A percentile compares a stretch with the other conserved stretches of the same genome.
phyloP scores from a whole-genome alignment of 2,113 vertebrate genomes.

The Catharus minimus region DNA sequence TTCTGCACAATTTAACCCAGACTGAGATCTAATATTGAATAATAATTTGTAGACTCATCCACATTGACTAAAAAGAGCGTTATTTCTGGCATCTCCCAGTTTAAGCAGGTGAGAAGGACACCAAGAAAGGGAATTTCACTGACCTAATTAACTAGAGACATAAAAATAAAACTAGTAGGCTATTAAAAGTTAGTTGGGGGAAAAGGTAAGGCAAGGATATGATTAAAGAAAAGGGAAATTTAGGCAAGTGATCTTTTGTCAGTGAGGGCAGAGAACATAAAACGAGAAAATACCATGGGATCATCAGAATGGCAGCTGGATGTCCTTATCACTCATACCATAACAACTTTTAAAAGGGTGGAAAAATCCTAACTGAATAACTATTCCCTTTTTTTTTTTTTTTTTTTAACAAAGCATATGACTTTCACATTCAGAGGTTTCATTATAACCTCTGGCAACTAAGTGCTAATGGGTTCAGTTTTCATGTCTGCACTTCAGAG shows the following conservation, averaged over 20 bases:
- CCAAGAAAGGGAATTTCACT: background rate
- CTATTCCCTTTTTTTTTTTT: background rate
- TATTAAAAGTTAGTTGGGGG: background rate
- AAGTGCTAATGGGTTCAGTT: constrained; percentile 34
- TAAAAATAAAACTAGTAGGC: background rate
- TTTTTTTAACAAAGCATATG: background rate
- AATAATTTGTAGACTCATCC: background rate
- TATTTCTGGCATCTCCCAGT: background rate
- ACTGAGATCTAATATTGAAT: background rate
- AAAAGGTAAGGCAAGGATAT: background rate
- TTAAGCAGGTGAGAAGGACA: background rate
- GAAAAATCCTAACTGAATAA: background rate
- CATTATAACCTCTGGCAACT: constrained; percentile 2
- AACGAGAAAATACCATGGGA: background rate
- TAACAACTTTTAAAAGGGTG: background rate
- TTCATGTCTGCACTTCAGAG: constrained; percentile 22
- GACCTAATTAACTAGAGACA: background rate
- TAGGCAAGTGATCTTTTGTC: background rate
- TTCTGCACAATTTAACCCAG: background rate
- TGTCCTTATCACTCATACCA: background rate
- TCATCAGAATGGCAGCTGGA: background rate
- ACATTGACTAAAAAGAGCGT: background rate
- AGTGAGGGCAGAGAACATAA: background rate
- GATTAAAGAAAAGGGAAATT: background rate
- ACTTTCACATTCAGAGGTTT: constrained; percentile 28